These are phyloP conservation scores for Parnassius glacialis DNA, from an alignment of 2,888 invertebrate species.

Conservation along the genomic window DNA sequence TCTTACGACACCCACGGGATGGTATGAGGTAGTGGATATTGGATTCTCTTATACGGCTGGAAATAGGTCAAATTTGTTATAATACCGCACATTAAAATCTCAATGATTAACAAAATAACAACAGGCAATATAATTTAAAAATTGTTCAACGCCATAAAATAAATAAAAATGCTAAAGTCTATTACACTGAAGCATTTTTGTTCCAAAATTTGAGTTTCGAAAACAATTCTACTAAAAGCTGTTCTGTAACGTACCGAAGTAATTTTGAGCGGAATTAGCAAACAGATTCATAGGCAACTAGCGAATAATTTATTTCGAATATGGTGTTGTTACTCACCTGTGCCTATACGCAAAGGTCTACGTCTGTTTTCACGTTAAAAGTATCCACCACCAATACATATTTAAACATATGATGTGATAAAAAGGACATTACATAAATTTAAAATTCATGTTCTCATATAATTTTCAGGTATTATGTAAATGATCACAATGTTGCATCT, in stretches of 20 bases:
- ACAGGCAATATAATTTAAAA: conserved; percentile 6
- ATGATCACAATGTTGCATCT: no score
- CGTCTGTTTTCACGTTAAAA: conserved; percentile 3
- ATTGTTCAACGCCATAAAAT: conserved; percentile 8
- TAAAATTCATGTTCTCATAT: no score
- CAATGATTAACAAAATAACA: conserved; percentile 3
- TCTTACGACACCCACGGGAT: no score
- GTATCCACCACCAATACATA: neutral
- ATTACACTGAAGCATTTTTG: conserved; percentile 22
- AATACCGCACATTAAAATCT: neutral
- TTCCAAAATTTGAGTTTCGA: conserved; percentile 12
- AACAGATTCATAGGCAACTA: conserved; percentile 22
- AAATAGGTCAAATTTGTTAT: no score
- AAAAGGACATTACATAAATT: no score
- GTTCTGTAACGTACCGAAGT: no score
- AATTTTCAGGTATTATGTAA: no score
- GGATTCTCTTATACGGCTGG: no score
- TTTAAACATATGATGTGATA: neutral
- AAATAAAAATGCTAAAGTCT: neutral
- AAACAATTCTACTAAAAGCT: no score
- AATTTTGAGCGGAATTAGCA: conserved; percentile 18
- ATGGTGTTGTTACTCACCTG: neutral
- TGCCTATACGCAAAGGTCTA: conserved; percentile 10
- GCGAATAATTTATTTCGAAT: conserved; percentile 22
- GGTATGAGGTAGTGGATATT: no score